Conservation (phyloP, 2,113 vertebrate genomes). For the Sporophila hypoxantha region DNA sequence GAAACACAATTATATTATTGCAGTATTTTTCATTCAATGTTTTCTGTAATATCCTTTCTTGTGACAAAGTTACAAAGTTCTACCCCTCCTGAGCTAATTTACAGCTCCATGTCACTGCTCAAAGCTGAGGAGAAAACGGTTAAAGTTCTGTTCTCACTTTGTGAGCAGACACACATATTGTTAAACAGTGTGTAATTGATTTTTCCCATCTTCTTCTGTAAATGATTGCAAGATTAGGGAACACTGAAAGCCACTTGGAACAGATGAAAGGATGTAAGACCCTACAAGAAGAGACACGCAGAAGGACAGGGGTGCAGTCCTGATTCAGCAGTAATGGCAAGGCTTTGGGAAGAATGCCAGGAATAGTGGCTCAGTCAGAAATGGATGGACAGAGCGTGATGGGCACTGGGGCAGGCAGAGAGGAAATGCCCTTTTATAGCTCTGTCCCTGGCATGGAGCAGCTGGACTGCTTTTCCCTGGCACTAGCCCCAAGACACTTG, state of each 20-base stretch:
- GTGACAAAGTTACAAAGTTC: not conserved
- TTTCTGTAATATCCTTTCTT: not conserved
- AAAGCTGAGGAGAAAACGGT: not conserved
- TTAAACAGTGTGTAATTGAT: not conserved
- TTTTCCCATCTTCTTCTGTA: not conserved
- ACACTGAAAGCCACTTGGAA: not conserved
- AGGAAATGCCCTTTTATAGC: not conserved
- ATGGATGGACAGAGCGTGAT: rapidly evolving
- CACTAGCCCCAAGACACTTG: not conserved
- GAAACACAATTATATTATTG: not conserved
- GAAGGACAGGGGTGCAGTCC: not conserved
- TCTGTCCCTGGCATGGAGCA: not conserved
- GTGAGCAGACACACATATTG: not conserved
- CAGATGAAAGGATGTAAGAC: not conserved
- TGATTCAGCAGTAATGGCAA: not conserved
- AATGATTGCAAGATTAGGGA: not conserved
- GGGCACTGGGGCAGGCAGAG: not conserved
- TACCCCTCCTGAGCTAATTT: not conserved
- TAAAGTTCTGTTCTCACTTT: not conserved
- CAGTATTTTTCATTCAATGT: not conserved
- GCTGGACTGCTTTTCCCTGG: not conserved
- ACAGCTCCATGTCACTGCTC: not conserved
- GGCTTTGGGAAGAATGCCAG: not conserved
- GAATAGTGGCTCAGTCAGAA: not conserved
- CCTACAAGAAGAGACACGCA: not conserved